These are phyloP conservation scores for Danio albolineatus DNA, from an alignment of 2,797 vertebrate species.

Conservation along the genomic window DNA sequence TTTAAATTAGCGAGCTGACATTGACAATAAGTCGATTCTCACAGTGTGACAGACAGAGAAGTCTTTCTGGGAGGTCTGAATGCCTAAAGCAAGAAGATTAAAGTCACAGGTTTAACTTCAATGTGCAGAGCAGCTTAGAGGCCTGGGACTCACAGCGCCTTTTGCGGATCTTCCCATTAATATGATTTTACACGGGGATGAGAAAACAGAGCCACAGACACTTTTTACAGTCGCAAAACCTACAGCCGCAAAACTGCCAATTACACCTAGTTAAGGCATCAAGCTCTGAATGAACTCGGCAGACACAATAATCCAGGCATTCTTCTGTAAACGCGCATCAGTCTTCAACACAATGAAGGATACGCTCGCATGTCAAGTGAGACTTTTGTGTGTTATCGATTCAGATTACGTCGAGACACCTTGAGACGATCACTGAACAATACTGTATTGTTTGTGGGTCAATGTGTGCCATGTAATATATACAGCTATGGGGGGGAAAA, in stretches of 20 bases:
- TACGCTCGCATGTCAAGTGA: constrained; percentile 14
- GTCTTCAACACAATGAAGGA: neutral
- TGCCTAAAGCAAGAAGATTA: constrained; percentile 78
- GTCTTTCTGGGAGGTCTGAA: constrained; percentile 76
- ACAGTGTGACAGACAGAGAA: constrained; percentile 57
- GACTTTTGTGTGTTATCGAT: constrained; percentile 1
- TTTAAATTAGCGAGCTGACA: constrained; percentile 75
- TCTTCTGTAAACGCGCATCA: constrained; percentile 1
- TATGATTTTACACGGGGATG: constrained; percentile 56
- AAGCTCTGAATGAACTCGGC: constrained; percentile 7
- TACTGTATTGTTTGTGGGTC: neutral
- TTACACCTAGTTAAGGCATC: constrained; percentile 27
- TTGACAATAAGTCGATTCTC: constrained; percentile 77
- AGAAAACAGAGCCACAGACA: constrained; percentile 17
- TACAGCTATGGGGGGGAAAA: no score
- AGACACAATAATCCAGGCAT: constrained; percentile 22
- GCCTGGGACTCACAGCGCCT: constrained; percentile 71
- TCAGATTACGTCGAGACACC: constrained; percentile 12
- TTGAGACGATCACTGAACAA: constrained; percentile 19
- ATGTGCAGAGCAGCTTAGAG: constrained; percentile 70
- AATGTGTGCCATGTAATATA: neutral
- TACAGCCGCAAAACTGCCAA: constrained; percentile 18
- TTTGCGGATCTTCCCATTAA: constrained; percentile 62
- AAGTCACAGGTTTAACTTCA: constrained; percentile 77
- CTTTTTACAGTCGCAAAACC: constrained; percentile 29